Evolutionary conservation across 2,888 invertebrate species (phyloP).

Genomic region (Papilio protenor): DNA sequence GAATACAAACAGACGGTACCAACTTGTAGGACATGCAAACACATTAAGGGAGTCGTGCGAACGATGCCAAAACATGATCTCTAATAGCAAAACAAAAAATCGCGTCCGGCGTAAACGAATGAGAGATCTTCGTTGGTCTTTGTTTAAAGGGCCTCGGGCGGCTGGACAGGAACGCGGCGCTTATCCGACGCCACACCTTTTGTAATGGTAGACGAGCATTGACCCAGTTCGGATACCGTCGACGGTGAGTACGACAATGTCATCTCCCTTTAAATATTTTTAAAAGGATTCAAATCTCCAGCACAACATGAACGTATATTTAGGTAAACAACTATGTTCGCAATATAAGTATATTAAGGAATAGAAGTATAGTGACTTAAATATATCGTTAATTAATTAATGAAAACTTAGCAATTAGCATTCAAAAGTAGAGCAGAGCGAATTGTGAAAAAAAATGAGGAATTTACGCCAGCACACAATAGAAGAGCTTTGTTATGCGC

Average conservation of each 20-base stretch:
- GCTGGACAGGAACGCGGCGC: conserved; percentile 78
- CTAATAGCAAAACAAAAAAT: conserved; percentile 67
- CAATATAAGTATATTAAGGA: neutral
- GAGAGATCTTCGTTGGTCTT: conserved; percentile 77
- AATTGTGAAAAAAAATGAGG: conserved; percentile 23
- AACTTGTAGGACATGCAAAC: conserved; percentile 81
- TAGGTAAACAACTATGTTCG: too few relatives aligned
- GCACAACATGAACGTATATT: neutral
- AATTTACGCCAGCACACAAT: conserved; percentile 63
- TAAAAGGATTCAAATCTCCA: conserved; percentile 53
- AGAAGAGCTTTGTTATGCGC: conserved; percentile 59
- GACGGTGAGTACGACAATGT: conserved; percentile 68
- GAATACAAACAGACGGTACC: conserved; percentile 81
- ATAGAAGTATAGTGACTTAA: neutral
- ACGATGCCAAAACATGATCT: conserved; percentile 79
- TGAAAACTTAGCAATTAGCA: conserved; percentile 15
- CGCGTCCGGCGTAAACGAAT: conserved; percentile 71
- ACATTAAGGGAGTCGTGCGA: conserved; percentile 78
- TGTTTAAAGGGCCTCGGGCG: conserved; percentile 76
- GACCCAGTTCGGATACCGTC: conserved; percentile 80
- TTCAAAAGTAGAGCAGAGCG: conserved; percentile 17
- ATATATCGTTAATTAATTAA: conserved; percentile 18
- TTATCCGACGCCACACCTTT: conserved; percentile 83
- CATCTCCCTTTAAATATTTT: conserved; percentile 67
- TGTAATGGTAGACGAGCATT: conserved; percentile 69